A percentile compares a stretch with the other conserved stretches of the same genome.
Conservation (phyloP, 2,888 invertebrate species). For the Sinelater perroti region DNA sequence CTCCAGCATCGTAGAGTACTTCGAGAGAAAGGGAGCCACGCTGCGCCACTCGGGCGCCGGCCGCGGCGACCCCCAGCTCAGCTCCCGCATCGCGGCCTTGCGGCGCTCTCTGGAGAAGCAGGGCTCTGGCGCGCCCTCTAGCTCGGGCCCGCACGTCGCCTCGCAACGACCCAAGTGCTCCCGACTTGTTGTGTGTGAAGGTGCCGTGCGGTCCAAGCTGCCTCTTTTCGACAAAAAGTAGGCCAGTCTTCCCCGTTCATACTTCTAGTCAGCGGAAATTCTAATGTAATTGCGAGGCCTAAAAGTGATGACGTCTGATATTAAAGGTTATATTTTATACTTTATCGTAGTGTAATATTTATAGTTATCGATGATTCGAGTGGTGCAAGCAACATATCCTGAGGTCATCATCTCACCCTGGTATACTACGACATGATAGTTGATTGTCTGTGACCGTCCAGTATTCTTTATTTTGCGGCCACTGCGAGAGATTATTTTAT, state of each 20-base stretch:
- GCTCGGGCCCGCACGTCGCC: constrained; percentile 32
- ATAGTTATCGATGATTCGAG: constrained; percentile 31
- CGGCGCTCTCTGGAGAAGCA: constrained; percentile 55
- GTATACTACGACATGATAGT: constrained; percentile 23
- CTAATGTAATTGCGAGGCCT: constrained; percentile 32
- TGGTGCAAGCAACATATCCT: constrained; percentile 36
- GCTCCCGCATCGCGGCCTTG: constrained; percentile 57
- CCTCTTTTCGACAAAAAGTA: constrained; percentile 83
- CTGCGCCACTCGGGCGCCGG: constrained; percentile 63
- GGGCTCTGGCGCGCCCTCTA: constrained; percentile 39
- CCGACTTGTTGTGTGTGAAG: constrained; percentile 83
- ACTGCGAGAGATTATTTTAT: constrained; percentile 29
- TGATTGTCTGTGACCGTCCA: constrained; percentile 41
- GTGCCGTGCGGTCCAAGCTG: constrained; percentile 85
- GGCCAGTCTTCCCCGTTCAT: constrained; percentile 51
- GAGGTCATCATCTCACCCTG: constrained; percentile 20
- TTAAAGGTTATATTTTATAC: constrained; percentile 29
- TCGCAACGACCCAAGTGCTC: constrained; percentile 62
- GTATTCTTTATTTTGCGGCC: constrained; percentile 36
- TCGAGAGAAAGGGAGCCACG: constrained; percentile 78
- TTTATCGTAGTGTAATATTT: constrained; percentile 26
- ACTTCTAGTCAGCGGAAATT: constrained; percentile 37
- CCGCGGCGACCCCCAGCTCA: constrained; percentile 55
- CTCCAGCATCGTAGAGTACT: constrained; percentile 87
- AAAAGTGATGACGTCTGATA: constrained; percentile 25